These are phyloP conservation scores for Suillia variegata DNA, from an alignment of 2,888 invertebrate species.

Conservation along the genomic window DNA sequence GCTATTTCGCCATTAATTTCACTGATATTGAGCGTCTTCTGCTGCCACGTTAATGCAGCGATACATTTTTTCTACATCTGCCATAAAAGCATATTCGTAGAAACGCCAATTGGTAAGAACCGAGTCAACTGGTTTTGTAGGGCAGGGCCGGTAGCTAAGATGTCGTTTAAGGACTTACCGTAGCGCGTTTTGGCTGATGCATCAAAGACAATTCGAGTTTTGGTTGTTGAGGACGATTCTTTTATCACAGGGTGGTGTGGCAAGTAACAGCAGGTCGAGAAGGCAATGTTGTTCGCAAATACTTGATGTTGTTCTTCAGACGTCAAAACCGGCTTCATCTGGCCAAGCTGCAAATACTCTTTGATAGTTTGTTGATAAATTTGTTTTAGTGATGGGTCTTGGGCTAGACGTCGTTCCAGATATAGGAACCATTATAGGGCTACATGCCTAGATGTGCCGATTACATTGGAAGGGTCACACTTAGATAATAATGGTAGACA, in stretches of 20 bases:
- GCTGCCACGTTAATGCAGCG: slow-evolving; percentile 18
- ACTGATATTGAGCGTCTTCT: slow-evolving; percentile 23
- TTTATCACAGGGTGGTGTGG: slow-evolving; percentile 22
- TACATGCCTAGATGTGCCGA: slow-evolving; percentile 13
- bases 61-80: slow-evolving; percentile 24
- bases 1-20: slow-evolving; percentile 19
- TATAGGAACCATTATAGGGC: slow-evolving; percentile 17
- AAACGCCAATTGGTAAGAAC: slow-evolving; percentile 10
- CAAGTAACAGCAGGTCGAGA: slow-evolving; percentile 17
- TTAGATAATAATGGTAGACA: slow-evolving; percentile 12
- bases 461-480: background rate
- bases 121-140: slow-evolving; percentile 18
- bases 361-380: slow-evolving; percentile 14
- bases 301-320: background rate
- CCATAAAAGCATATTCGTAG: slow-evolving; percentile 18
- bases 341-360: slow-evolving; percentile 15
- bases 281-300: background rate
- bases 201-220: background rate
- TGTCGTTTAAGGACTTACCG: slow-evolving; percentile 22
- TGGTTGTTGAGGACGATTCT: slow-evolving; percentile 42
- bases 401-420: slow-evolving; percentile 1
- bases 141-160: slow-evolving; percentile 11
- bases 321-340: slow-evolving; percentile 16
- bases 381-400: slow-evolving; percentile 2
- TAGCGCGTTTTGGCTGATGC: background rate